Conservation (phyloP, 2,797 vertebrate genomes). For the Gila robusta region DNA sequence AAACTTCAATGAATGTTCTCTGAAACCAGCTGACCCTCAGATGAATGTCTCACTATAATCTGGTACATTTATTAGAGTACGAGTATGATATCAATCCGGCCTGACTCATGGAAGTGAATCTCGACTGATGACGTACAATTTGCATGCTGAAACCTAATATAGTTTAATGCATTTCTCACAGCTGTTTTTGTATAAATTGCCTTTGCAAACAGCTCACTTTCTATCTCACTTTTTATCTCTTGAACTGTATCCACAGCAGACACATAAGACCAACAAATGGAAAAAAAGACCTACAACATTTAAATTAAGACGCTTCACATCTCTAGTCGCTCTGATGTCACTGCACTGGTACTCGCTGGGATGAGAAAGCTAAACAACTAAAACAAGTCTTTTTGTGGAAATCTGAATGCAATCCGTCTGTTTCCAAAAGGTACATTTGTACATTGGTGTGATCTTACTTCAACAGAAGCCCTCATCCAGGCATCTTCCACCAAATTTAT, state of each 20-base stretch:
- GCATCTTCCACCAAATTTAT: background rate
- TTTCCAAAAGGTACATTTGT: background rate
- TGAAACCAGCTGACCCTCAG: background rate
- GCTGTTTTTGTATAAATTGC: background rate
- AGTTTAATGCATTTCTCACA: background rate
- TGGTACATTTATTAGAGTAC: background rate
- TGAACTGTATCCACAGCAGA: background rate
- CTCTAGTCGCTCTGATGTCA: background rate
- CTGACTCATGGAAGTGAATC: background rate
- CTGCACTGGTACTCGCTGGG: background rate
- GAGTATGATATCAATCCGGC: background rate
- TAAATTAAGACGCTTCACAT: background rate
- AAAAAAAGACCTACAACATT: background rate
- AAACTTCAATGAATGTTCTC: background rate
- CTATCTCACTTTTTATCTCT: background rate
- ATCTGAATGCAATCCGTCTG: background rate
- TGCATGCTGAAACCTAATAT: background rate
- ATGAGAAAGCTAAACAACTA: background rate
- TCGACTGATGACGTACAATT: background rate
- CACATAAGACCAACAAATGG: background rate
- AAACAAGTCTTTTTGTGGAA: background rate
- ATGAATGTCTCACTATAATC: constrained; percentile 8
- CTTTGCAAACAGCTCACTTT: background rate
- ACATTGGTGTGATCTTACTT: background rate
- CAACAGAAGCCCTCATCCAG: background rate